phyloP scores from a whole-genome alignment of 2,113 vertebrate species.

The Shinisaurus crocodilurus region DNA sequence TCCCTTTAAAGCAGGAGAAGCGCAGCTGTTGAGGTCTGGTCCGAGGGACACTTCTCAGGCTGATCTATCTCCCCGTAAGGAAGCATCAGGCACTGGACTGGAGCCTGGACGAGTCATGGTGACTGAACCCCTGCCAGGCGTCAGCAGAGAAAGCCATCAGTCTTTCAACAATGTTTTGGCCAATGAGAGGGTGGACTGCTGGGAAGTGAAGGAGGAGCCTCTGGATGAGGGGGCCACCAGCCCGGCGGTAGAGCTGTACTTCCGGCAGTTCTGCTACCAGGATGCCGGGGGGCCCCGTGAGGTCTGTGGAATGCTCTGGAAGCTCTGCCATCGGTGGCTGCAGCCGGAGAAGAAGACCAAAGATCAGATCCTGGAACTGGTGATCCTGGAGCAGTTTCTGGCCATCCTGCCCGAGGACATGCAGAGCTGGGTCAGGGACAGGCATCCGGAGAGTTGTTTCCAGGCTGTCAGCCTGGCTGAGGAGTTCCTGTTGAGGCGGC shows the following conservation, averaged over 20 bases:
- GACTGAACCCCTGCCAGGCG: too few relatives aligned
- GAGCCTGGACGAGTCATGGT: background rate
- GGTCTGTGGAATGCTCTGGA: conserved; percentile 4
- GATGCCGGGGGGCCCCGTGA: conserved; percentile 18
- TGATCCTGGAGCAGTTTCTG: conserved; percentile 20
- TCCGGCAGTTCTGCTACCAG: conserved; percentile 32
- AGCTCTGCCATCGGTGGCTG: conserved; percentile 23
- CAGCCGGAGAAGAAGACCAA: conserved; percentile 9
- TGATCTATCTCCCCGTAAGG: background rate
- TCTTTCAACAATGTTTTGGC: background rate
- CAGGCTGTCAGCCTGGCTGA: conserved; percentile 17
- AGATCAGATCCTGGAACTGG: conserved; percentile 23
- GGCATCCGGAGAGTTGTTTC: background rate
- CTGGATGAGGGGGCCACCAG: background rate
- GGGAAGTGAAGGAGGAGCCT: background rate
- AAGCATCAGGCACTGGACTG: rapidly evolving
- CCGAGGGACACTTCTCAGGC: background rate
- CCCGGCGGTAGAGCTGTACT: background rate
- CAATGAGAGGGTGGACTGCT: background rate
- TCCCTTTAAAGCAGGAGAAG: background rate
- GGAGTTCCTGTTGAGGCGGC: conserved; percentile 1
- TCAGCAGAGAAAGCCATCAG: background rate
- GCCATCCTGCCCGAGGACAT: conserved; percentile 11
- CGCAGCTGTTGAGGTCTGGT: background rate
- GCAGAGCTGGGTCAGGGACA: background rate